Evolutionary conservation across 2,797 vertebrate genomes (phyloP).

Genomic region (Neosilurus hyrtlii): DNA sequence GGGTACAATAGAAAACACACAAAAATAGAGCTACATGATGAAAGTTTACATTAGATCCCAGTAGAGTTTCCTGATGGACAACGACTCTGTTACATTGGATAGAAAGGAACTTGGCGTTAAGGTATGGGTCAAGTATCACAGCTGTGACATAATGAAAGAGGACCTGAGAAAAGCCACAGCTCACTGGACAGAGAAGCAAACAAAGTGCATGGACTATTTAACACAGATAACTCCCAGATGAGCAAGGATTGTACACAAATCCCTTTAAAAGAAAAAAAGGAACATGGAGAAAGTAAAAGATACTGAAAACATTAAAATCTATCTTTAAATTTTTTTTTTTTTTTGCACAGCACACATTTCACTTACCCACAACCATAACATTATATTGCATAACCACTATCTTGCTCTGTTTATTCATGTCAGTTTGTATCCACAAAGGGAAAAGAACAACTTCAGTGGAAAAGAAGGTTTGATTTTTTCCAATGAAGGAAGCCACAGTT

Average conservation of each 20-base stretch:
- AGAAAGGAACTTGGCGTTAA: not conserved
- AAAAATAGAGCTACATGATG: conserved; percentile 17
- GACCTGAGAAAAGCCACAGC: conserved; percentile 50
- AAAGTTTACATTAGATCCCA: not conserved
- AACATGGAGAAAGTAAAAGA: not conserved
- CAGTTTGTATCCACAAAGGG: conserved; percentile 20
- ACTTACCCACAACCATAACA: conserved; percentile 20
- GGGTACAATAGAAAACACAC: conserved; percentile 18
- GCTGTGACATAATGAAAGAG: conserved; percentile 35
- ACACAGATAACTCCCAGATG: conserved; percentile 49
- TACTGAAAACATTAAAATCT: not conserved
- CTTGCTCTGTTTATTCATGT: conserved; percentile 32
- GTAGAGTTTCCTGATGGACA: conserved; percentile 1
- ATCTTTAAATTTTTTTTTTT: conserved; percentile 8
- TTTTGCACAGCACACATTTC: conserved; percentile 21
- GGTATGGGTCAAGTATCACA: conserved; percentile 19
- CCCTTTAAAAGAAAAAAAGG: conserved; percentile 18
- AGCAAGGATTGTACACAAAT: not conserved
- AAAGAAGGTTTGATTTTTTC: conserved; percentile 41
- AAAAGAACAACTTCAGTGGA: conserved; percentile 33
- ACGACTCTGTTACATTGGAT: not conserved
- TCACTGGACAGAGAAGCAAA: conserved; percentile 50
- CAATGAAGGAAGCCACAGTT: conserved; percentile 46
- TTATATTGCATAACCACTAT: conserved; percentile 41
- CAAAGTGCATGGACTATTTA: conserved; percentile 48